phyloP scores from a whole-genome alignment of 2,113 vertebrate species.

The Lichenostomus cassidix region DNA sequence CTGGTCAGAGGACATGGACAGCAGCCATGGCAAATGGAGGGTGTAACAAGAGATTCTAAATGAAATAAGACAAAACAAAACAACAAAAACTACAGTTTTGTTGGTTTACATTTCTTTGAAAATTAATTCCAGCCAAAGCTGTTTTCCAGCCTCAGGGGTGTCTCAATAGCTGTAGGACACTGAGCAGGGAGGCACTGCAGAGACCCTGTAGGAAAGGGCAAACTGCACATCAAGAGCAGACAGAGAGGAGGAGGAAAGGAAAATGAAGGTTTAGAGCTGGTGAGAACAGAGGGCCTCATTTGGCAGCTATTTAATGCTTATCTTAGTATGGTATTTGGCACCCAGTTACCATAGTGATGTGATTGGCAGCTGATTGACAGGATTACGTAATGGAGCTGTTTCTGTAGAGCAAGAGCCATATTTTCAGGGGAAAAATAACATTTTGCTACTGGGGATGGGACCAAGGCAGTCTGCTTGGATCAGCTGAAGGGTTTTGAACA shows the following conservation, averaged over 20 bases:
- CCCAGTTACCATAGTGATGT: not conserved
- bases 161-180: not conserved
- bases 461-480: not conserved
- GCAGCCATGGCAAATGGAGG: not conserved
- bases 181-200: not conserved
- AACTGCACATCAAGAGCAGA: not conserved
- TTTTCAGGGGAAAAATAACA: conserved; percentile 1
- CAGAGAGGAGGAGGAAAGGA: not conserved
- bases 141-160: not conserved
- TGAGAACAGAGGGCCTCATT: not conserved
- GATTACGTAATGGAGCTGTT: conserved; percentile 26
- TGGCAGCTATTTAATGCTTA: conserved; percentile 13
- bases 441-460: not conserved
- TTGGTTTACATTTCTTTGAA: not conserved
- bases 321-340: conserved; percentile 23
- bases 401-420: not conserved
- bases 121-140: not conserved
- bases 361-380: conserved; percentile 35
- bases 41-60: not conserved
- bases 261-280: not conserved
- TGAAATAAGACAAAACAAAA: not conserved
- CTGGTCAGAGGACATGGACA: not conserved
- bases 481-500: not conserved
- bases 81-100: not conserved
- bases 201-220: not conserved